Evolutionary conservation across 2,113 vertebrate species (phyloP), one percentile per base, ranked within the genome.

Genomic region (Grus americana): DNA sequence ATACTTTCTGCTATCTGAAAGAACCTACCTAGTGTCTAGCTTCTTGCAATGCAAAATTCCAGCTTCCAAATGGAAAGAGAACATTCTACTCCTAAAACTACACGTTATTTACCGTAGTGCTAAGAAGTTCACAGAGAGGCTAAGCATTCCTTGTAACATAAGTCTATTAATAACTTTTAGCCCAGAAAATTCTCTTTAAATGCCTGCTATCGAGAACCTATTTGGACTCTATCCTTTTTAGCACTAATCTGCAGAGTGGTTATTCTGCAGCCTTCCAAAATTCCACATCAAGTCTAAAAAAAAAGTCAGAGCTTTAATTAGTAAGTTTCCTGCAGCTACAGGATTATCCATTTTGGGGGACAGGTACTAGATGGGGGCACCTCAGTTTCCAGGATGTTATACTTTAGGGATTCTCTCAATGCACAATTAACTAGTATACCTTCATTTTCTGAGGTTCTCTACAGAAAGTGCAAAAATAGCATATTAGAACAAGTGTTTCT

Each of bases 41-140:
- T 86, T 50, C 55, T 86, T 57, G 59, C 46, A 76, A 65, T 26
- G 22, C 40, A 80, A 16, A 68, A 78, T 17, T 55, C 19, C 34
- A 86, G 8, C 24, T 81, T 79, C 61, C 47, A 81, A 78, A 55
- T 10, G 8, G 22, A 58, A 74, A 68, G 13, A 55, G 40, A 92
- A 80, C 36, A 79, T 65, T 79, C 30, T 73, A 12, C 30, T 92
- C n/a, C 27, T 74, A 63, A 36, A 88, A 91, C 34, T 58, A 67
- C 27, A 10, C 29, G 34, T 63, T 74, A 74, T 88, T 88, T 95
- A 78, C 88, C n/a, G 26, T 32, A 74, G 55, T 29, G 34, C 36
- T 92, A 93, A 92, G 58, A 86, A 94, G 94, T 91, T 96, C 82
- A 91, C 38, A 58, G 34, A 61, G 42, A 95, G 75, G 91, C 79